phyloP scores from a whole-genome alignment of 2,797 vertebrate genomes.

The Spheniscus humboldti region DNA sequence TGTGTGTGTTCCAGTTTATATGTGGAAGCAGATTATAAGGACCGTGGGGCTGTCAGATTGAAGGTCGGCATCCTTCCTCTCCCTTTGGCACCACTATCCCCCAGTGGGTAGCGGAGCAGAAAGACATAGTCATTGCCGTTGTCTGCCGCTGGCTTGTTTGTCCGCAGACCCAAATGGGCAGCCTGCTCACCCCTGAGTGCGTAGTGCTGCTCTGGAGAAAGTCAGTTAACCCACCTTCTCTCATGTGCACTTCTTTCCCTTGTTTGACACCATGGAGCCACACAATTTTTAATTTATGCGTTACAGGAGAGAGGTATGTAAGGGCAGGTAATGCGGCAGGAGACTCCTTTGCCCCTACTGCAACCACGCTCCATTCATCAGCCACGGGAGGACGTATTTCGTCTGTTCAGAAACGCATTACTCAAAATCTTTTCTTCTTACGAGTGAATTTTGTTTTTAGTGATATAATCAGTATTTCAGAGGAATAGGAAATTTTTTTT shows the following conservation, averaged over 20 bases:
- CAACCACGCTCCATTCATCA: background rate
- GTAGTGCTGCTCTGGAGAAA: background rate
- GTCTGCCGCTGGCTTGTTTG: background rate
- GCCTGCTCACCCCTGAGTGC: background rate
- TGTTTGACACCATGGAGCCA: background rate
- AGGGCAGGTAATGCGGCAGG: background rate
- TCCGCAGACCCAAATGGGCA: background rate
- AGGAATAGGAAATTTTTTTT: background rate
- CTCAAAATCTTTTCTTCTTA: background rate
- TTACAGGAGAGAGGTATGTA: background rate
- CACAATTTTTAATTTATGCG: background rate
- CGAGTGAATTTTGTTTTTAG: background rate
- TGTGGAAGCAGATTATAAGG: background rate
- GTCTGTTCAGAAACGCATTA: background rate
- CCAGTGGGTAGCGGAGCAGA: background rate
- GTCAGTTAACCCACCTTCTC: background rate
- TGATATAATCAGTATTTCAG: background rate
- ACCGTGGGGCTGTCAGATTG: background rate
- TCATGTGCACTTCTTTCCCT: background rate
- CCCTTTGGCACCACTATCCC: background rate
- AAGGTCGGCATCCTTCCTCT: background rate
- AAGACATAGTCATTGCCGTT: rapidly evolving
- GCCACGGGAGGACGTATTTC: background rate
- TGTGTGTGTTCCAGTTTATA: background rate
- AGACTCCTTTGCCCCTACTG: background rate